Evolutionary conservation across 2,113 vertebrate genomes (phyloP).

Genomic region (Mirounga angustirostris): DNA sequence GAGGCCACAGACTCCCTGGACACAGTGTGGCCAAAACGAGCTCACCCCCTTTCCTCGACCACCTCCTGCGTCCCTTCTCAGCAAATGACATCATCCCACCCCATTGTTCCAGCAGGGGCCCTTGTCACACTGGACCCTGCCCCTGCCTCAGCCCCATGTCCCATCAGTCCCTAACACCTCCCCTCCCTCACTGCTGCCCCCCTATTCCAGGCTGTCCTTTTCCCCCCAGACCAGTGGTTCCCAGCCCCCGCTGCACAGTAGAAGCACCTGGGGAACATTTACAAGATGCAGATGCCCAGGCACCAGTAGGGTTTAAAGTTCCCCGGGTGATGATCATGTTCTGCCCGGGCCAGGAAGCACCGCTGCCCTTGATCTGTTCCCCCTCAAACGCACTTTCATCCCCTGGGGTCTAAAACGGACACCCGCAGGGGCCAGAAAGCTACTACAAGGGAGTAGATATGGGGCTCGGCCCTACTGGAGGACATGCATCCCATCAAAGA

Average conservation of each 20-base stretch:
- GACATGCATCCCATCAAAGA: background rate
- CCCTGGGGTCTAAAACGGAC: background rate
- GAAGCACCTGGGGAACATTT: background rate
- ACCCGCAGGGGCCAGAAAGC: background rate
- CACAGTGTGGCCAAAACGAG: background rate
- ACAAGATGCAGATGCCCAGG: background rate
- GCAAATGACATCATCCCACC: too few species aligned
- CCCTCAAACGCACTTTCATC: background rate
- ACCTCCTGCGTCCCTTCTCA: background rate
- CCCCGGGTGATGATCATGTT: background rate
- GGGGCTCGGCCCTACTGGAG: too few species aligned
- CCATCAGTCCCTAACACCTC: background rate
- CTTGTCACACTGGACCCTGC: background rate
- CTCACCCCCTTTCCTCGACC: background rate
- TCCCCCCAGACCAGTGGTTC: background rate
- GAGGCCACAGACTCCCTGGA: background rate
- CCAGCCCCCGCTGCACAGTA: background rate
- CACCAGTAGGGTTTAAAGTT: background rate
- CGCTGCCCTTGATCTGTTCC: background rate
- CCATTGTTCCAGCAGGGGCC: background rate
- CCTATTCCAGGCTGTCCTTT: background rate
- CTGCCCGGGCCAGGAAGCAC: background rate
- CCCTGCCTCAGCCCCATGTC: too few species aligned
- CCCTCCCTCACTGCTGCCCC: background rate
- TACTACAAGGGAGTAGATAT: accelerated